Evolutionary conservation across 2,113 vertebrate genomes (phyloP).

Genomic region (Pangasianodon hypophthalmus): DNA sequence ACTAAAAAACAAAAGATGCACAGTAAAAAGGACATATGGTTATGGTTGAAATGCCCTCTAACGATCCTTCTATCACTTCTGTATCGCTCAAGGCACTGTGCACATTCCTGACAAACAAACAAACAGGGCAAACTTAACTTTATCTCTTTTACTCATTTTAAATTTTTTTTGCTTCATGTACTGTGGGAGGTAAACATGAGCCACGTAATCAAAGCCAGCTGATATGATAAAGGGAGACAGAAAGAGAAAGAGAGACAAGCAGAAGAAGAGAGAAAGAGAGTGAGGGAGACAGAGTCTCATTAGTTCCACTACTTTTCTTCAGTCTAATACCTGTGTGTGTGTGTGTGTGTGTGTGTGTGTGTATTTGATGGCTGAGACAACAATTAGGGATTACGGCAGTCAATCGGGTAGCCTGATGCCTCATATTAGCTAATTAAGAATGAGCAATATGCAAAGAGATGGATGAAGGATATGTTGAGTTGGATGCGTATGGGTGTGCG

Average conservation of each 20-base stretch:
- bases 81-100: not conserved
- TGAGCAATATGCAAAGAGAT: not conserved
- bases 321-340: constrained; percentile 64
- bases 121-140: constrained; percentile 19
- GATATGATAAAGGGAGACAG: constrained; percentile 44
- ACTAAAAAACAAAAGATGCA: constrained; percentile 1
- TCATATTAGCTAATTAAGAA: constrained; percentile 45
- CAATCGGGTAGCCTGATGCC: constrained; percentile 1
- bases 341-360: constrained; percentile 27
- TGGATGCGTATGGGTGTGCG: not conserved
- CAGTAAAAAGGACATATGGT: constrained; percentile 8
- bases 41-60: constrained; percentile 12
- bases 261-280: constrained; percentile 32
- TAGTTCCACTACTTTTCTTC: constrained; percentile 73
- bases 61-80: not conserved
- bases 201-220: constrained; percentile 63
- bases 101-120: constrained; percentile 18
- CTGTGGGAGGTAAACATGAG: constrained; percentile 60
- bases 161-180: constrained; percentile 58
- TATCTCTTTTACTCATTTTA: constrained; percentile 16
- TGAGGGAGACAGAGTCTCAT: constrained; percentile 63
- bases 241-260: constrained; percentile 35
- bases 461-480: not conserved
- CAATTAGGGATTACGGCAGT: constrained; percentile 33
- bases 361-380: constrained; percentile 50